These are phyloP conservation scores for Caenorhabditis auriculariae DNA, from an alignment of 2,888 invertebrate species.

Conservation along the genomic window DNA sequence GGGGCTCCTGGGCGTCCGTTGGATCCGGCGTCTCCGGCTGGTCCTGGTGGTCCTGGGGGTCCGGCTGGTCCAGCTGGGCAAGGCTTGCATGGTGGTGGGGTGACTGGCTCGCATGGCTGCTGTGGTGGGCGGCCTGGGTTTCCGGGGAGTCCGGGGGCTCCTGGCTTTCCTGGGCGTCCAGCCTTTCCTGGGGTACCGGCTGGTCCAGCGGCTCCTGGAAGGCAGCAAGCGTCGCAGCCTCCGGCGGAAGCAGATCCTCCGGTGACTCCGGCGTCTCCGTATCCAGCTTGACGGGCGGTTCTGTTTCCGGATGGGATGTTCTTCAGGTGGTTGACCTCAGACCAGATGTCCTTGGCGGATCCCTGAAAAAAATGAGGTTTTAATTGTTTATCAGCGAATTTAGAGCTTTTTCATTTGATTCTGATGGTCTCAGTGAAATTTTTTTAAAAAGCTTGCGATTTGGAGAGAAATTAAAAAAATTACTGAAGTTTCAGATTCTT, in stretches of 20 bases:
- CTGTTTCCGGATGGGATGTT: slow-evolving; percentile 39
- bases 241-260: slow-evolving; percentile 29
- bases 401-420: too few relatives aligned
- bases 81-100: slow-evolving; percentile 52
- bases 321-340: slow-evolving; percentile 46
- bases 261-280: slow-evolving; percentile 29
- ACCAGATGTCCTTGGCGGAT: slow-evolving; percentile 45
- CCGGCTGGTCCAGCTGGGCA: slow-evolving; percentile 48
- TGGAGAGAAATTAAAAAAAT: too few relatives aligned
- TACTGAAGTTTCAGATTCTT: too few relatives aligned
- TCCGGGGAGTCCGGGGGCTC: slow-evolving; percentile 47
- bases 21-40: slow-evolving; percentile 36
- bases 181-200: slow-evolving; percentile 43
- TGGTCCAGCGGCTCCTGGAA: slow-evolving; percentile 45
- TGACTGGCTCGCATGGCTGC: slow-evolving; percentile 53
- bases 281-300: slow-evolving; percentile 50
- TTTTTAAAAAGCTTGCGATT: too few relatives aligned
- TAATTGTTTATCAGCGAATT: too few relatives aligned
- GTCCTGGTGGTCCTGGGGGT: slow-evolving; percentile 45
- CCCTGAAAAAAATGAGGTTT: too few relatives aligned
- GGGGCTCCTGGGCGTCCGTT: slow-evolving; percentile 33
- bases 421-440: too few relatives aligned
- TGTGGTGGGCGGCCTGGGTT: slow-evolving; percentile 42
- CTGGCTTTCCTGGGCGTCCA: slow-evolving; percentile 42
- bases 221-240: slow-evolving; percentile 54